Base-by-base conservation (phyloP, 2,888 invertebrate species). In the Drymonia ruficornis region DNA sequence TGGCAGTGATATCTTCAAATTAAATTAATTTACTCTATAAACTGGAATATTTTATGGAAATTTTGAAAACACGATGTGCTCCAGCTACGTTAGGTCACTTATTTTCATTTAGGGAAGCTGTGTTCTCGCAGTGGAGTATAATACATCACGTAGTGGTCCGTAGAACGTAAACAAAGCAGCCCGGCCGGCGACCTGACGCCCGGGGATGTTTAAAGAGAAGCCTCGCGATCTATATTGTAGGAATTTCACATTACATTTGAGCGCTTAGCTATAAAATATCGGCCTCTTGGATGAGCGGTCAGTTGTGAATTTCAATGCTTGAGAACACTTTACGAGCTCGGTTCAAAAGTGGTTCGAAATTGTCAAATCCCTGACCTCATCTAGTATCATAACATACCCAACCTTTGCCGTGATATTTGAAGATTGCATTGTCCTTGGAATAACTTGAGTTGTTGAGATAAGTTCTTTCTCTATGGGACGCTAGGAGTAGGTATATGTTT, bases 121-220 rank as follows among this genome's bases (percentile, higher is more conserved):
- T 54, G 47, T 58, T 54, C 61, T 63, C 55, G 48, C 47, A 50
- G 52, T 52, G 53, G 54, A 58, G 61, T 62, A 70, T 72, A 79
- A 81, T 81, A 74, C 63, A 76, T 80, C 78, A 77, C 71, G 67
- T 71, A 70, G 71, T 61, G 65, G 71, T 56, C 61, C 65, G 61
- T 68, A 72, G 59, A 74, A 75, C 73, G 75, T 81, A 84, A 84
- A 84, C 79, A 81, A 82, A 78, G 72, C 74, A 67, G 69, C 69
- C 48, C 66, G 70, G 59, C 64, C 61, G 67, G 64, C 67, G 69
- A 72, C 74, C 65, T 73, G 79, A 76, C 81, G 79, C 82, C 81
- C 83, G 80, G 81, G 83, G 85, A 86, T 86, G 82, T 86, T 87
- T 87, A 87, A 86, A 85, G 78, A 76, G 73, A 77, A 76, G 74